Evolutionary conservation across 2,888 invertebrate species (phyloP).

Genomic region (Amiota communis): DNA sequence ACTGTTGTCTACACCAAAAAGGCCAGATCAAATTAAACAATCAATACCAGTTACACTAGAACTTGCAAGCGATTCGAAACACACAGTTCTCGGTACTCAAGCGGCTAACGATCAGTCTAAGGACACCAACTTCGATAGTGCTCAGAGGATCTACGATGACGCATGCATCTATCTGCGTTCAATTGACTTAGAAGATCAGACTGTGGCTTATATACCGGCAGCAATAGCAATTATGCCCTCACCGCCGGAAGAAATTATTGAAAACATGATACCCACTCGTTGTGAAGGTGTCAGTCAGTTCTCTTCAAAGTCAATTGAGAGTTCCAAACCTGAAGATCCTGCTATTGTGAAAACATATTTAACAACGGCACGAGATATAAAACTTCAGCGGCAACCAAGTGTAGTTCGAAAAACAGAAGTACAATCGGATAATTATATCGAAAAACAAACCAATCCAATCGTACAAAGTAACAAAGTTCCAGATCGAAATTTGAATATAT

Average conservation of each 20-base stretch:
- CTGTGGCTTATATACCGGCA: slow-evolving; percentile 55
- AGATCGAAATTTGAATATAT: slow-evolving; percentile 61
- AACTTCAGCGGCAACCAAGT: slow-evolving; percentile 14
- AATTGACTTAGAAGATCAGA: slow-evolving; percentile 59
- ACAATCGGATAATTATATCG: not conserved
- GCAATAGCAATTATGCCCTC: slow-evolving; percentile 56
- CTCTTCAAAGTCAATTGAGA: slow-evolving; percentile 47
- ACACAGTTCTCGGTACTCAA: not conserved
- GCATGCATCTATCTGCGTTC: slow-evolving; percentile 65
- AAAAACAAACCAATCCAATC: not conserved
- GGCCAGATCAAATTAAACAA: slow-evolving; percentile 35
- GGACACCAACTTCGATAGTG: slow-evolving; percentile 39
- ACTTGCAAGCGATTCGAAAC: slow-evolving; percentile 27
- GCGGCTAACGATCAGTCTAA: not conserved
- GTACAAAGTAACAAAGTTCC: slow-evolving; percentile 14
- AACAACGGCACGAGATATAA: not conserved
- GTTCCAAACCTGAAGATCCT: slow-evolving; percentile 55
- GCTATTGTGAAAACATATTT: slow-evolving; percentile 45
- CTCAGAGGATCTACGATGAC: slow-evolving; percentile 63
- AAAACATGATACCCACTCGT: not conserved
- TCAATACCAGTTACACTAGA: slow-evolving; percentile 54
- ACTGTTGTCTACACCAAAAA: slow-evolving; percentile 43
- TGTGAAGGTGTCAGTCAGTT: not conserved
- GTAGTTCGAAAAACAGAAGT: slow-evolving; percentile 33
- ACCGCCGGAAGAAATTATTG: slow-evolving; percentile 38